Evolutionary conservation across 1,140 invertebrate genomes (phyloP), one percentile per base, ranked within the genome.

Genomic region (Schlechtendalia chinensis): DNA sequence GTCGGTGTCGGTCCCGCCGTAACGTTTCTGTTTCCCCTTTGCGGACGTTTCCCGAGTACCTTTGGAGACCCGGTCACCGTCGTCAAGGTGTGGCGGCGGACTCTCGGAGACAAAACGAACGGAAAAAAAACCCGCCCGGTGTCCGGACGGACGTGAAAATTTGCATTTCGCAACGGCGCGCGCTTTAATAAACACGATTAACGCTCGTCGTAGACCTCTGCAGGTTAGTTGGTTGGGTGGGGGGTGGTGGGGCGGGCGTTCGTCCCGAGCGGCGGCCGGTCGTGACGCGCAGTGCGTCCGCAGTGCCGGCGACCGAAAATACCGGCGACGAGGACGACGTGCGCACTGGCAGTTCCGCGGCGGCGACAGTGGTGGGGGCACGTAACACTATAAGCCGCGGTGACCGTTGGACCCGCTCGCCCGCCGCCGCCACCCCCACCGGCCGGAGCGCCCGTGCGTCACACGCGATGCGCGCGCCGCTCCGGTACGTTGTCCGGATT

Each of bases 401-500:
- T 69, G 45, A 69, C 67, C 67, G 67, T 69, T 69, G 67, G 67
- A 69, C 39, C 74, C 53, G 29, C 54, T n/a, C 74, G 14, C 53
- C 32, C 14, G 22, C 19, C 5, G 2, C 74, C 27, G 1, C 74
- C 74, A 12, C 2, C 56, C 53, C 74, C 74, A 77, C 54, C 14
- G 16, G n/a, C n/a, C 19, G 12, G 72, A 17, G 32, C 12, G 47
- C 27, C 39, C 45, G 56, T 77, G 74, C 74, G 74, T 77, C 74
- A 77, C 74, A 77, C 56, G 56, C 32, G 32, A 45, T 77, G 74
- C 74, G 92, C 92, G 92, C 92, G 90, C 88, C 90, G 89, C 89
- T 88, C 89, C 89, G 89, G 89, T 92, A 92, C 93, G 93, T 94
- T 93, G 92, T 94, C 92, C 89, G 90, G 92, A 94, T 94, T 94